Evolutionary conservation across 2,888 invertebrate genomes (phyloP), one percentile per base, ranked within the genome.

Genomic region (Pseudoips prasinana): DNA sequence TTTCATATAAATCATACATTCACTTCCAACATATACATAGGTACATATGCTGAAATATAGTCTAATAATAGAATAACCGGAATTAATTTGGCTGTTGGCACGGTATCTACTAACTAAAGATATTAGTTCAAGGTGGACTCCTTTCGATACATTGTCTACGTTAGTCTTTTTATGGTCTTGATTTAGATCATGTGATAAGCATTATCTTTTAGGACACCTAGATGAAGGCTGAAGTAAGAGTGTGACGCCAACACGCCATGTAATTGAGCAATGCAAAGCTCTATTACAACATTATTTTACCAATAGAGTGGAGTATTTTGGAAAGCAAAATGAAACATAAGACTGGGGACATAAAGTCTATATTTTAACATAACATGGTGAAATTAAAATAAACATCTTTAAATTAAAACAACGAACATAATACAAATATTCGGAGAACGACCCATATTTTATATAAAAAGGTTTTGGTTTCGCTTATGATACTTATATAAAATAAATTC

Each of bases 361-460:
- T 86, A 85, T 83, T 87, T 73, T 74, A 83, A 86, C 74, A 79
- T 86, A 87, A 87, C 85, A 71, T 79, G 76, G 77, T 82, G 79
- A 75, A 79, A 73, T 78, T 80, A 80, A 78, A 86, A 87, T 87
- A 87, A 88, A 88, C 77, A 81, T 85, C 79, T 85, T 84, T 80
- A 86, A 87, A 86, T 82, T 81, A 88, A 85, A 85, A 85, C 84
- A 87, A 87, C 77, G 71, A 81, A 82, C 67, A 67, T 73, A 77
- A 77, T 76, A 78, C 68, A 73, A 65, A 73, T 66, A 63, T 62
- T 62, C 53, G 56, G 65, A 70, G 59, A 62, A 47, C 46, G 46
- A 50, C 53, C 51, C 49, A 47, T 30, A 30, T 7, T 22, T 10
- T 7, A 18, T 32, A 23, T 22, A 7, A n/a, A n/a, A n/a, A n/a